Percentiles rank a stretch among this genome's conserved stretches.
Conservation (phyloP, 2,888 invertebrate genomes). For the Eristalis intricaria region DNA sequence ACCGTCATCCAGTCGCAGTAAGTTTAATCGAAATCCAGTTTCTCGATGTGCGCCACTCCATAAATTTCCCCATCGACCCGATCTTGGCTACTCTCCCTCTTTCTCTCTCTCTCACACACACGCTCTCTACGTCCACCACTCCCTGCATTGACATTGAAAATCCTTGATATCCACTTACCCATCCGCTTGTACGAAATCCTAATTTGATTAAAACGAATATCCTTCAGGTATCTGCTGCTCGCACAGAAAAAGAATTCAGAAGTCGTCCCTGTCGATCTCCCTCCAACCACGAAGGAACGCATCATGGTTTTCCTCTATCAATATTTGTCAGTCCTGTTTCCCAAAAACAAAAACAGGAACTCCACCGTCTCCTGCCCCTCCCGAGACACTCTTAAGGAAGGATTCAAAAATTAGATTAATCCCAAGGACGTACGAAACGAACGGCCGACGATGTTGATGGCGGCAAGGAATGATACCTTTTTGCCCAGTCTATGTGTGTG, state of each 20-base stretch:
- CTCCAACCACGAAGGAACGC: background rate
- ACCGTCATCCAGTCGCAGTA: too few relatives aligned
- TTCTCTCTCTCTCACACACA: background rate
- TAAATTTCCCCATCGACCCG: background rate
- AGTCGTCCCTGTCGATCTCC: background rate
- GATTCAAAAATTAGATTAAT: constrained; percentile 49
- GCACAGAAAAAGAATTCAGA: background rate
- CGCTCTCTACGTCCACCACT: background rate
- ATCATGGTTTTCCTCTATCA: constrained; percentile 17
- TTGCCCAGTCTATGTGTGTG: background rate
- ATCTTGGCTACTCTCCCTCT: background rate
- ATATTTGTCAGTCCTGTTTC: constrained; percentile 37
- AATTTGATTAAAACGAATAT: constrained; percentile 55
- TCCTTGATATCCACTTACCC: background rate
- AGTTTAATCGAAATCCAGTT: background rate
- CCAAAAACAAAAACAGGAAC: background rate
- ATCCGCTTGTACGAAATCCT: constrained; percentile 5
- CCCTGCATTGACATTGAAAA: background rate
- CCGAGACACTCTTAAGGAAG: background rate
- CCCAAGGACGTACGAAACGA: constrained; percentile 7
- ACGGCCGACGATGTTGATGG: background rate
- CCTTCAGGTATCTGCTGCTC: constrained; percentile 8
- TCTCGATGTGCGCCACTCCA: background rate
- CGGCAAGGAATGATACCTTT: background rate
- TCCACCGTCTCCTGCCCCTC: background rate